Conservation (phyloP, 2,113 vertebrate genomes). For the Rafetus swinhoei region DNA sequence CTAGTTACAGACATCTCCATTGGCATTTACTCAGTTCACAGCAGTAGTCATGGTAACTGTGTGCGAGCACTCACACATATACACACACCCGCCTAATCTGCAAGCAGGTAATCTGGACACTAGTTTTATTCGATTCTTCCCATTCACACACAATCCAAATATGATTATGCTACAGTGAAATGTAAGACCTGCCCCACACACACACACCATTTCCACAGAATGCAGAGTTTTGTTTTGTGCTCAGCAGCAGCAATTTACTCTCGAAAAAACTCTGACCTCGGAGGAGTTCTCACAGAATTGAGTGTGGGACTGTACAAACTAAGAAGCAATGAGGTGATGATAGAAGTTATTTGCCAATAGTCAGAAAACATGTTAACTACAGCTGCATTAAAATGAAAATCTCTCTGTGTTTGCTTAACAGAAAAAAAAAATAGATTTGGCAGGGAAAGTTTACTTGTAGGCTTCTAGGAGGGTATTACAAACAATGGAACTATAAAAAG, state of each 20-base stretch:
- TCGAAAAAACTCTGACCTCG: background rate
- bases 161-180: background rate
- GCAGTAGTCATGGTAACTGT: background rate
- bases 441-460: conserved; percentile 35
- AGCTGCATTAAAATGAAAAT: background rate
- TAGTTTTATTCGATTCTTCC: background rate
- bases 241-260: background rate
- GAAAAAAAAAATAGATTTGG: background rate
- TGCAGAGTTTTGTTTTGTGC: background rate
- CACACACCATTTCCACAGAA: background rate
- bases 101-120: background rate
- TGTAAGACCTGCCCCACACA: background rate
- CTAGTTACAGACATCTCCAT: background rate
- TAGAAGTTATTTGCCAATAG: background rate
- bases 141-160: background rate
- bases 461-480: conserved; percentile 37
- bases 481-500: conserved; percentile 59
- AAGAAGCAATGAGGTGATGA: background rate
- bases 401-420: background rate
- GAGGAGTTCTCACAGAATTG: background rate
- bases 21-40: background rate
- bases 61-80: background rate
- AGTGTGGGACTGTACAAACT: background rate
- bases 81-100: background rate
- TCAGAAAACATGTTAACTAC: background rate